These are phyloP conservation scores for Piliocolobus tephrosceles DNA, from an alignment of 2,113 vertebrate genomes.

Conservation along the genomic window DNA sequence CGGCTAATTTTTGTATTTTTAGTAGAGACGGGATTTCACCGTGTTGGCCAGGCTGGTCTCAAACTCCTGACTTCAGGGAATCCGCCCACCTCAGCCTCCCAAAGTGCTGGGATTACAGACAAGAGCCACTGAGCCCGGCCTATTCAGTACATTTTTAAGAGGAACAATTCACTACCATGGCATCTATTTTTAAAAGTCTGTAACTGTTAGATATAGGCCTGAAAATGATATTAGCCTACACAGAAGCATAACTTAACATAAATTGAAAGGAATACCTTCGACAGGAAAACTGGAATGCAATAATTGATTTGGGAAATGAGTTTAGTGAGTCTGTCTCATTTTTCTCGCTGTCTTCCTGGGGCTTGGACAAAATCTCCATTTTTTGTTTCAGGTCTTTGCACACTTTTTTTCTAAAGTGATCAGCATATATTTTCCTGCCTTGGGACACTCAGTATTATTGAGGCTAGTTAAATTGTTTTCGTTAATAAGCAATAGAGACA, in stretches of 20 bases:
- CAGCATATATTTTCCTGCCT: background rate
- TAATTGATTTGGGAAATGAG: background rate
- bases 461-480: background rate
- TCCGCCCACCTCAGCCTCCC: too few species aligned
- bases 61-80: too few species aligned
- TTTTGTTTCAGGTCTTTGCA: constrained; percentile 11
- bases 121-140: too few species aligned
- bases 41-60: too few species aligned
- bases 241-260: background rate
- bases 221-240: background rate
- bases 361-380: background rate
- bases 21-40: too few species aligned
- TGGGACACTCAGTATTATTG: background rate
- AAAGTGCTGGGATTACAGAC: too few species aligned
- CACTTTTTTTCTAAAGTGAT: background rate
- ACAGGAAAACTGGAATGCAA: background rate
- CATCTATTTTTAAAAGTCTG: background rate
- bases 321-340: background rate
- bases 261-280: background rate
- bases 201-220: background rate
- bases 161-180: background rate
- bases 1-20: too few species aligned
- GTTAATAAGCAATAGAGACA: background rate
- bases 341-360: background rate
- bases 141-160: background rate